A percentile compares a stretch with the other conserved stretches of the same genome.
Evolutionary conservation across 2,797 vertebrate genomes (phyloP).

Genomic region (Eulemur rubriventer): DNA sequence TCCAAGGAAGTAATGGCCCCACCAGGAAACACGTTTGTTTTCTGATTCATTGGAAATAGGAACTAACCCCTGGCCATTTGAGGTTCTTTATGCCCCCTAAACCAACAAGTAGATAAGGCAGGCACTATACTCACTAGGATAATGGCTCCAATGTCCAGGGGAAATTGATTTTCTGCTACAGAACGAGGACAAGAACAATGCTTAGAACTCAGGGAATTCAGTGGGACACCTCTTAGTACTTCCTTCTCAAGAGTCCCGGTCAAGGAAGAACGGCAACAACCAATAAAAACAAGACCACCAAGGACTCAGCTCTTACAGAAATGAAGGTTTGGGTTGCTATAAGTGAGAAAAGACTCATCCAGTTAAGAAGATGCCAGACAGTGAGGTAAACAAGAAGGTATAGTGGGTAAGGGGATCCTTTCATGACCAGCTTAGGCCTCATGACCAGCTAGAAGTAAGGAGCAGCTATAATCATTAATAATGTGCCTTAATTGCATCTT

Average conservation of each 20-base stretch:
- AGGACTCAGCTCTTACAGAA: background rate
- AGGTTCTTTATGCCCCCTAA: background rate
- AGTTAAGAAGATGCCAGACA: background rate
- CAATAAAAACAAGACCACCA: background rate
- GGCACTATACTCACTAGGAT: background rate
- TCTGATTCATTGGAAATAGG: background rate
- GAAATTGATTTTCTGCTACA: background rate
- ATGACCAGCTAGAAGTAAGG: background rate
- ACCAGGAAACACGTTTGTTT: background rate
- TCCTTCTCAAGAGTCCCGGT: background rate
- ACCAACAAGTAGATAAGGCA: background rate
- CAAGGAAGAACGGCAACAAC: background rate
- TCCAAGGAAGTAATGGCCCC: background rate
- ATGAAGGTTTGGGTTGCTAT: background rate
- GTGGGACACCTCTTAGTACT: background rate
- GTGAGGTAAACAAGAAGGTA: background rate
- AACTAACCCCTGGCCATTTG: background rate
- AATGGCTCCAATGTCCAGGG: background rate
- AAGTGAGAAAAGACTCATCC: background rate
- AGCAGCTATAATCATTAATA: background rate
- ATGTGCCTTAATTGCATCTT: background rate
- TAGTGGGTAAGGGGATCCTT: background rate
- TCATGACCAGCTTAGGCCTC: background rate
- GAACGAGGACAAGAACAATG: background rate
- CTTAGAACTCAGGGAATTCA: background rate